Evolutionary conservation across 1,140 invertebrate species (phyloP), one percentile per base, ranked within the genome.

Genomic region (Drosophila mojavensis): DNA sequence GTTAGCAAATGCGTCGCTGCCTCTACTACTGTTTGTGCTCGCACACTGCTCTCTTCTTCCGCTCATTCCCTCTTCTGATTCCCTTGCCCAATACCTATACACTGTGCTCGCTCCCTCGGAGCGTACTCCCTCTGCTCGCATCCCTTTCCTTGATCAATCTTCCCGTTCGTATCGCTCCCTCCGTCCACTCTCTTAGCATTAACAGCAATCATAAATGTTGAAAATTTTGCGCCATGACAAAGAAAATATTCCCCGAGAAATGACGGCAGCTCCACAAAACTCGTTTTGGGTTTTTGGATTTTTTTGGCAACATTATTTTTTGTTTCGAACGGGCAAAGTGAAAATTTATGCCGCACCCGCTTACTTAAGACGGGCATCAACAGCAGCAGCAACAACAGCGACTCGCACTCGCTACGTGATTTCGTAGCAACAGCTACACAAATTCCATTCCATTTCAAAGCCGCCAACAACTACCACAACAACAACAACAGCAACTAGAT

Each of bases 361-460:
- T 69, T 63, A 47, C 36, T 69, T 43, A 33, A 69, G 69, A 62
- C 66, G 58, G 66, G 48, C 50, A 60, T 54, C 24, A 48, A 36
- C 55, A 59, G 45, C 39, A 36, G 20, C 53, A 56, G 13, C 51
- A 65, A 77, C 78, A 75, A 56, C 58, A 63, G 54, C 75, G 77
- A 77, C 54, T 59, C 55, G 65, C 48, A 39, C 41, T 61, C 41
- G 48, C 36, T 74, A 74, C 71, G 71, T 74, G 71, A 69, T 74
- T 74, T 74, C 53, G 65, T 69, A 74, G 71, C 71, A 69, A 69
- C 36, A 71, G 61, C 68, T 63, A 69, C 65, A 75, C 50, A 74
- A 81, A 81, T 81, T 81, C 79, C 79, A 83, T 84, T 83, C 67
- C 81, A 83, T 79, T 83, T 84, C 81, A 68, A 84, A 84, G 65